phyloP scores from a whole-genome alignment of 2,888 invertebrate genomes.

The Hyalella azteca region DNA sequence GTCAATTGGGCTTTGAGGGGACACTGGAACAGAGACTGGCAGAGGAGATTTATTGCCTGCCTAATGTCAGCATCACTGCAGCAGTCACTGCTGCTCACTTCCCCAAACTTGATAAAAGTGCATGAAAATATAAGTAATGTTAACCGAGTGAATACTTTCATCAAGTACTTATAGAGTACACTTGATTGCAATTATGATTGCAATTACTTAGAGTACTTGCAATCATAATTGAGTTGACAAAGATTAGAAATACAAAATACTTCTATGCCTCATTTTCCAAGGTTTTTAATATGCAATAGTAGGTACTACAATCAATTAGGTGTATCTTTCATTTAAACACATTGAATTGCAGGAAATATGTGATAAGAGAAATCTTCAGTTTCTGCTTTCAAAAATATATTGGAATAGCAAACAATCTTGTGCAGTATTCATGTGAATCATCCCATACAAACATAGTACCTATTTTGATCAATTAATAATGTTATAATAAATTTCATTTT shows the following conservation, averaged over 20 bases:
- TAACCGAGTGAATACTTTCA: neutral
- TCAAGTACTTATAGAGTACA: neutral
- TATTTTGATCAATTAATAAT: neutral
- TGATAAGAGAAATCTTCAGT: neutral
- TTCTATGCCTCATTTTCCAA: neutral
- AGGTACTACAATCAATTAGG: too few relatives aligned
- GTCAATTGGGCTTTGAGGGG: neutral
- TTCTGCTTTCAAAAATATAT: neutral
- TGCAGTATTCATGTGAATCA: neutral
- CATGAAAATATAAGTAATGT: neutral
- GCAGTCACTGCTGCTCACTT: neutral
- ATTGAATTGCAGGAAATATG: neutral
- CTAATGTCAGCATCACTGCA: neutral
- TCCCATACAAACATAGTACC: neutral
- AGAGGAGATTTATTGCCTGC: neutral
- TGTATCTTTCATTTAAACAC: too few relatives aligned
- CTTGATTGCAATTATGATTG: neutral
- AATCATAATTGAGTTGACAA: neutral
- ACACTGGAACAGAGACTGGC: neutral
- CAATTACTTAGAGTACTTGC: neutral
- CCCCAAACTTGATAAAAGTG: neutral
- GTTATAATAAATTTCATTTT: too few relatives aligned
- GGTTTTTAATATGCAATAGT: neutral
- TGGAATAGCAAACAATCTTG: neutral
- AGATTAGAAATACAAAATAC: neutral